phyloP scores from a whole-genome alignment of 2,888 invertebrate species.

The Malthinus seriepunctatus region DNA sequence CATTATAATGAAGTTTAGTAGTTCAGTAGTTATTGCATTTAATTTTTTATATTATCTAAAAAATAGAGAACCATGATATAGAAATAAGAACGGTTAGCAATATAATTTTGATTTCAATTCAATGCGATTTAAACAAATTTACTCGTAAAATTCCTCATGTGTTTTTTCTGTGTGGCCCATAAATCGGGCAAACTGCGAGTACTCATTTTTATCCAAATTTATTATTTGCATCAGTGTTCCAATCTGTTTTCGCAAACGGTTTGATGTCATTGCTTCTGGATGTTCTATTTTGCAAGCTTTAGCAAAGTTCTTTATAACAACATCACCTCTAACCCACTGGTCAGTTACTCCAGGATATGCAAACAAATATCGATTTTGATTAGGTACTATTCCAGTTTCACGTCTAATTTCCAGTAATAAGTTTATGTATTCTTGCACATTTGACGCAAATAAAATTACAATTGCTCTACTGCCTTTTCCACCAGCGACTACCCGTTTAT shows the following conservation, averaged over 20 bases:
- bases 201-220: slow-evolving; percentile 28
- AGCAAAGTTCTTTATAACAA: slow-evolving; percentile 13
- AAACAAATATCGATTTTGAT: slow-evolving; percentile 23
- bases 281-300: slow-evolving; percentile 9
- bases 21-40: no score
- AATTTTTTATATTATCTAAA: no score
- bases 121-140: no score
- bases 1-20: no score
- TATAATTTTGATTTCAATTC: no score
- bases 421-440: slow-evolving; percentile 17
- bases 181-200: slow-evolving; percentile 38
- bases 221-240: slow-evolving; percentile 17
- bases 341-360: slow-evolving; percentile 14
- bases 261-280: slow-evolving; percentile 16
- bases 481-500: slow-evolving; percentile 22
- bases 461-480: slow-evolving; percentile 24
- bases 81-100: no score
- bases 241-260: slow-evolving; percentile 19
- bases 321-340: slow-evolving; percentile 18
- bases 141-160: slow-evolving; percentile 32
- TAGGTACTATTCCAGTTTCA: slow-evolving; percentile 14
- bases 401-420: slow-evolving; percentile 21
- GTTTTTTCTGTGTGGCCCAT: slow-evolving; percentile 38
- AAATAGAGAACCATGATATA: no score
- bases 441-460: slow-evolving; percentile 18